These are phyloP conservation scores for Bombus superbus DNA, from an alignment of 1,140 invertebrate genomes.

Conservation along the genomic window DNA sequence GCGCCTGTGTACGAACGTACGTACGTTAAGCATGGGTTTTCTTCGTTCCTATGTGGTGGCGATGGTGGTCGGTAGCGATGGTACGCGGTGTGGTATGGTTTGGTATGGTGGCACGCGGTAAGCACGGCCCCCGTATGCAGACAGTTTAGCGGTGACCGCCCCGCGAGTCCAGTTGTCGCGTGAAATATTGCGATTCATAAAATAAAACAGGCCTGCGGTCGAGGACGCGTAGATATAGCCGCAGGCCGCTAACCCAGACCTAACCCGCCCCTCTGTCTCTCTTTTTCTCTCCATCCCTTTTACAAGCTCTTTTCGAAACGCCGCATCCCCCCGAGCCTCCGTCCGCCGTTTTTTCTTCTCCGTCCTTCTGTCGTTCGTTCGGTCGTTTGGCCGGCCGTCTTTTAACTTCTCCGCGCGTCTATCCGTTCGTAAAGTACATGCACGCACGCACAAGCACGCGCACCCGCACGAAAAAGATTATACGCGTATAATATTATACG, in stretches of 20 bases:
- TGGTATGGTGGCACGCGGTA: constrained; percentile 75
- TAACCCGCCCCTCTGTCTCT: constrained; percentile 58
- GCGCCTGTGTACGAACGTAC: constrained; percentile 3
- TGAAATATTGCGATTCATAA: constrained; percentile 84
- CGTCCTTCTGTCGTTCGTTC: not conserved
- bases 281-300: constrained; percentile 34
- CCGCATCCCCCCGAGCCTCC: constrained; percentile 48
- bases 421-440: not conserved
- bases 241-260: constrained; percentile 75
- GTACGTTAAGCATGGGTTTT: constrained; percentile 25
- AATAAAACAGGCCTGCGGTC: constrained; percentile 83
- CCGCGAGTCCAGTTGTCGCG: constrained; percentile 81
- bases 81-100: constrained; percentile 70
- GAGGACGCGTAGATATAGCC: constrained; percentile 79
- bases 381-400: not conserved
- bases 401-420: constrained; percentile 11
- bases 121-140: constrained; percentile 77
- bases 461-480: no score
- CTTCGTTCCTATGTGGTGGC: constrained; percentile 43
- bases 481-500: no score
- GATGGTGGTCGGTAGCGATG: constrained; percentile 52
- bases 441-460: no score
- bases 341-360: not conserved
- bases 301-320: constrained; percentile 38
- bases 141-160: constrained; percentile 81